Base-by-base conservation (phyloP, 2,113 vertebrate genomes). In the Anhinga rufa region DNA sequence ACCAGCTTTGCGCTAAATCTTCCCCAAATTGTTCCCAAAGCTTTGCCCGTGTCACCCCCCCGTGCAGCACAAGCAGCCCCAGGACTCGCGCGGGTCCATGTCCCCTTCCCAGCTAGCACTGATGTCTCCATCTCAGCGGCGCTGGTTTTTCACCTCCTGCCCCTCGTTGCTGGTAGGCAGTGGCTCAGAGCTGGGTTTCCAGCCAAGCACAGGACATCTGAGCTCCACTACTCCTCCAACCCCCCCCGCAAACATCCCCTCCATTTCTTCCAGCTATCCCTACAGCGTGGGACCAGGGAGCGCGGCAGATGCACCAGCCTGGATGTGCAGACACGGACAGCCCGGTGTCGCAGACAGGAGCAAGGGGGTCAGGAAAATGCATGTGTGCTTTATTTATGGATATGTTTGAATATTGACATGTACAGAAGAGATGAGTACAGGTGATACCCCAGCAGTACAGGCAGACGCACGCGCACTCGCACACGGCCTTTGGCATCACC, bases 351-450 rank as follows among this genome's bases (percentile, higher is more conserved):
- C 29, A 79, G 51, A 42, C 5, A 55, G 76, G 40, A 68, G 19
- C 10, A 2, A 60, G 29, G 7, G 12, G 25, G 1, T 97, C 92
- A 95, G 96, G 93, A 97, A 95, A 97, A 97, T 94, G 96, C 84
- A 28, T 75, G 93, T 96, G 96, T 97, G 95, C 95, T 97, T 97
- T 97, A 97, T 97, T 97, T 69, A 92, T 95, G 97, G 96, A 95
- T 96, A 94, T 95, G 93, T 87, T 74, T 54, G 84, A 65, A 70
- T 92, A 97, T 21, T 48, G 94, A 88, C 91, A 92, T 54, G 93
- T 94, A 96, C 95, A 97, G 96, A 95, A 90, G 94, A 94, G 94
- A 75, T 29, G 94, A 92, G 92, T 64, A 97, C 95, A 95, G 58
- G 68, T 61, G 11, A 60, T 24, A 82, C 46, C 90, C 93, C 81